Evolutionary conservation across 2,888 invertebrate genomes (phyloP), one percentile per base, ranked within the genome.

Genomic region (Drosophila mettleri): DNA sequence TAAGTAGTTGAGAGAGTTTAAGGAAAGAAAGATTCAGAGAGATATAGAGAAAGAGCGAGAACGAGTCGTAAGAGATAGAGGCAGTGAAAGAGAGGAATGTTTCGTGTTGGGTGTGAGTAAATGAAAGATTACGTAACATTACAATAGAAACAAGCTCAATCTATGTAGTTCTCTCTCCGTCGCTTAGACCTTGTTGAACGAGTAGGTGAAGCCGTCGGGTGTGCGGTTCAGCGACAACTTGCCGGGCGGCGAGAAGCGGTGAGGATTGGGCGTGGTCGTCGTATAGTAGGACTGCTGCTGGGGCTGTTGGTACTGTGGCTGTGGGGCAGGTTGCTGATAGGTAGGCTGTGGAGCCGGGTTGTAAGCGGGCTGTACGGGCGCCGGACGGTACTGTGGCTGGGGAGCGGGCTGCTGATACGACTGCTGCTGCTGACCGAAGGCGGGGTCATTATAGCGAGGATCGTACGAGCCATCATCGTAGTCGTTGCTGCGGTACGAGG

Each of bases 201-300:
- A 96, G 93, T 96, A 97, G 88, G 96, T 96, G 93, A 95, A 97
- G 89, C 97, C 97, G 90, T 97, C 97, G 39, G 97, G 97, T 66
- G 96, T 96, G 90, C 97, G 94, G 93, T 97, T 97, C 81, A 97
- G 93, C 82, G 95, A 95, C 88, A 97, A 94, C 92, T 97, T 97
- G 79, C 97, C 97, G 31, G 97, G 97, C 55, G 96, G 97, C 91
- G 95, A 96, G 93, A 96, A 96, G 84, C 95, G 94, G 88, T 94
- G 94, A 20, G 96, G 96, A 29, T 94, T 93, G 70, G 94, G 95
- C 57, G 96, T 96, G 59, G 95, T 94, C 20, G 83, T 74, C 16
- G 77, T 63, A 62, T 93, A 91, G 61, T 92, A 92, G 69, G 94
- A 84, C 54, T 78, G 86, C 68, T 77, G 87, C 58, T 79, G 74